phyloP scores from a whole-genome alignment of 2,888 invertebrate genomes.

The Clanis bilineata region DNA sequence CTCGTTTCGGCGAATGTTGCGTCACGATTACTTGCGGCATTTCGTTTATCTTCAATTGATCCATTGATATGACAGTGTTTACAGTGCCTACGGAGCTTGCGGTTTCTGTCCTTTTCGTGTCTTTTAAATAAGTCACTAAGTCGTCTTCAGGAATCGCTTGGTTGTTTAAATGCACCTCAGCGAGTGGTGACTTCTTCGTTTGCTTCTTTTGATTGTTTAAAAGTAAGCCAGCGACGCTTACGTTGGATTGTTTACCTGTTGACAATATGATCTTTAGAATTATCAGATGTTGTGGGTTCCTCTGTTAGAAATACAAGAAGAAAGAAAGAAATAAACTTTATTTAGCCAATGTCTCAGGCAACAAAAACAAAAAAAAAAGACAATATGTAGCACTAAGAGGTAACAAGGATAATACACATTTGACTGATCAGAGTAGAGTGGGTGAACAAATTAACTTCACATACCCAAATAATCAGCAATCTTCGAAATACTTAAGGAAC shows the following conservation, averaged over 20 bases:
- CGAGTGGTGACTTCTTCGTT: slow-evolving; percentile 54
- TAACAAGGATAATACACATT: no score
- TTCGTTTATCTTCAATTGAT: slow-evolving; percentile 42
- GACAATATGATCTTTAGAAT: neutral
- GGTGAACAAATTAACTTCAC: slow-evolving; percentile 25
- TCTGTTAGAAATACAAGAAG: no score
- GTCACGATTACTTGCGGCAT: slow-evolving; percentile 51
- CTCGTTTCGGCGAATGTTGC: slow-evolving; percentile 29
- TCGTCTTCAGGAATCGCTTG: slow-evolving; percentile 43
- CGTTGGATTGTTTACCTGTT: slow-evolving; percentile 63
- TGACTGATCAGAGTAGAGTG: no score
- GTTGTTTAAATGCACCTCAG: slow-evolving; percentile 57
- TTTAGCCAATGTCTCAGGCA: no score
- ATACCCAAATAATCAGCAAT: slow-evolving; percentile 71
- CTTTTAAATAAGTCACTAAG: slow-evolving; percentile 52
- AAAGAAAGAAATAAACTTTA: no score
- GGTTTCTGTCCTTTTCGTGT: slow-evolving; percentile 51
- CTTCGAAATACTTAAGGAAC: slow-evolving; percentile 68
- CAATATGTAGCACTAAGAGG: no score
- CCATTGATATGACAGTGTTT: slow-evolving; percentile 57
- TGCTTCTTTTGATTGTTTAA: slow-evolving; percentile 51
- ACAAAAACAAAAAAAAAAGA: no score
- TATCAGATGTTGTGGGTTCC: neutral
- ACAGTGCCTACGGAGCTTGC: slow-evolving; percentile 60
- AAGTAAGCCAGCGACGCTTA: slow-evolving; percentile 63